These are phyloP conservation scores for Lates calcarifer DNA, from an alignment of 2,113 vertebrate genomes.

Conservation along the genomic window DNA sequence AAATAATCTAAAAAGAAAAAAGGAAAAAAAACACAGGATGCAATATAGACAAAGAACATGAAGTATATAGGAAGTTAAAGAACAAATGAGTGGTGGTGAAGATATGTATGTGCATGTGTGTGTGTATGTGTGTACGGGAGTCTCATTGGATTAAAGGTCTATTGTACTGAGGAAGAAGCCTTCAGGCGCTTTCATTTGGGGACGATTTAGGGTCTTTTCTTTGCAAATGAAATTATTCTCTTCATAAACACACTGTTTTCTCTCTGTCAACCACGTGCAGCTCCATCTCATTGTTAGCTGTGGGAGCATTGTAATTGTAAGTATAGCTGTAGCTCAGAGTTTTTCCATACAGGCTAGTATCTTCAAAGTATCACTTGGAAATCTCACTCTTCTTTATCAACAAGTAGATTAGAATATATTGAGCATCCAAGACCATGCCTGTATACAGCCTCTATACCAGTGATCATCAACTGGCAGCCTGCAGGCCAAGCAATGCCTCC, in stretches of 20 bases:
- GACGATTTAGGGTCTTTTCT: slow-evolving; percentile 88
- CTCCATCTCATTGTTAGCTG: slow-evolving; percentile 53
- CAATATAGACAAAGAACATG: slow-evolving; percentile 1
- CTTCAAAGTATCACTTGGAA: slow-evolving; percentile 37
- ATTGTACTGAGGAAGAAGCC: slow-evolving; percentile 90
- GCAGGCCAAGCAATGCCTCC: too few relatives aligned
- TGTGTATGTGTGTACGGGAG: slow-evolving; percentile 47
- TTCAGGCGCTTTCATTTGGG: slow-evolving; percentile 89
- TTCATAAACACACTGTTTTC: slow-evolving; percentile 74
- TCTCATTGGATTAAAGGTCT: slow-evolving; percentile 88
- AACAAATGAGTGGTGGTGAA: slow-evolving; percentile 46
- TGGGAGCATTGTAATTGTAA: slow-evolving; percentile 44
- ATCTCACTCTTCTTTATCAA: slow-evolving; percentile 44
- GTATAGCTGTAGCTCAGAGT: slow-evolving; percentile 31
- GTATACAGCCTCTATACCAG: slow-evolving; percentile 1
- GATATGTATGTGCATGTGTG: neutral
- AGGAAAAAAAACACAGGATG: neutral
- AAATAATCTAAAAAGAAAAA: neutral
- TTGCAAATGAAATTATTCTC: slow-evolving; percentile 88
- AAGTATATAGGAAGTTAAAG: slow-evolving; percentile 14
- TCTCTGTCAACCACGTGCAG: slow-evolving; percentile 54
- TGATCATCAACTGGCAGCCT: too few relatives aligned
- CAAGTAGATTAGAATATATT: slow-evolving; percentile 43
- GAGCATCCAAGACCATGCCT: slow-evolving; percentile 23
- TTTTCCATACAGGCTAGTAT: slow-evolving; percentile 28